A percentile compares a stretch with the other conserved stretches of the same genome.
Conservation (phyloP, 2,113 vertebrate genomes). For the Sceloporus tristichus region DNA sequence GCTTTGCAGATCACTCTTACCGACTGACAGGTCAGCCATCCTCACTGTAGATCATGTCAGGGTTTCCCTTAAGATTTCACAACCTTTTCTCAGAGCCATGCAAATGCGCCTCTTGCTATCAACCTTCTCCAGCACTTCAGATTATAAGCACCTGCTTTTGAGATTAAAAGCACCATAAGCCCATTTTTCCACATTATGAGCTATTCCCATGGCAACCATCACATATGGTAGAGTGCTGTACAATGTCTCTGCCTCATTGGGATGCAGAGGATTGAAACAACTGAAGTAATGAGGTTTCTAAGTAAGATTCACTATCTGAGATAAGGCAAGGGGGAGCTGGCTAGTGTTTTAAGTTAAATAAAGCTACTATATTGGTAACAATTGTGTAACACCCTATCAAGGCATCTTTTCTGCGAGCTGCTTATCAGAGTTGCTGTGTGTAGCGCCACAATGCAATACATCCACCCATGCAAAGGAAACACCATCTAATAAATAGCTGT, state of each 20-base stretch:
- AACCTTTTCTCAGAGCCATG: not conserved
- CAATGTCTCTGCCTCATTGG: not conserved
- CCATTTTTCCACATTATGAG: not conserved
- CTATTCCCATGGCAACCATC: slow-evolving; percentile 1
- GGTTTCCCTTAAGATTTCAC: not conserved
- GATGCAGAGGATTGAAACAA: not conserved
- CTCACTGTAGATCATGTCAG: too few relatives aligned
- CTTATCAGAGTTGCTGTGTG: not conserved
- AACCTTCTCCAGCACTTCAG: not conserved
- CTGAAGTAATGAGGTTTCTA: not conserved
- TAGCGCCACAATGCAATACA: not conserved
- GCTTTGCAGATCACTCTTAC: too few relatives aligned
- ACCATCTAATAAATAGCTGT: rapidly evolving
- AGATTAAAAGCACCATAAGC: not conserved
- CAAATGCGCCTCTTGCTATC: not conserved
- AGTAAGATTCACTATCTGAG: not conserved
- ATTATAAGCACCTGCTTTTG: not conserved
- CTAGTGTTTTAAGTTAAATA: not conserved
- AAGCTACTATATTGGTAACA: not conserved
- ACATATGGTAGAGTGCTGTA: not conserved
- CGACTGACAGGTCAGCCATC: too few relatives aligned
- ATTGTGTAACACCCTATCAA: not conserved
- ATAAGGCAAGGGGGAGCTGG: not conserved
- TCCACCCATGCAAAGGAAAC: not conserved
- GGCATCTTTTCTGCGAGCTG: not conserved